Conservation (phyloP, 2,113 vertebrate species). For the Hippoglossus stenolepis region DNA sequence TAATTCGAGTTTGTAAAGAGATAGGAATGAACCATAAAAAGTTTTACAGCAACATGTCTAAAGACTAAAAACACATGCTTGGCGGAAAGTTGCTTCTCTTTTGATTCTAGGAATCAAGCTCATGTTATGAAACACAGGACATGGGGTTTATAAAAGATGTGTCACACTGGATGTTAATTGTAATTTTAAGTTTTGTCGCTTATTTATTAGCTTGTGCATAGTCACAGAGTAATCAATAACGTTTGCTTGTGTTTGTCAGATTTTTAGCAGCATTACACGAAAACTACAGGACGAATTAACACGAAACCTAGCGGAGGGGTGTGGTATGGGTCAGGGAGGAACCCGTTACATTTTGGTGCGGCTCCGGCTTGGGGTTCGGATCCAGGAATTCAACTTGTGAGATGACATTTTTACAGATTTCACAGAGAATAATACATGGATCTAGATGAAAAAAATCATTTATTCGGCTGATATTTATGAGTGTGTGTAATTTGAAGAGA, state of each 20-base stretch:
- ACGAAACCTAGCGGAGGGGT: too few species aligned
- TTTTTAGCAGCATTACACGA: too few species aligned
- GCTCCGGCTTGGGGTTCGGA: too few species aligned
- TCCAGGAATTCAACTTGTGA: too few species aligned
- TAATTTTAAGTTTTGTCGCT: conserved; percentile 5
- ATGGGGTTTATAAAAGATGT: not conserved
- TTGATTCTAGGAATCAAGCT: conserved; percentile 24
- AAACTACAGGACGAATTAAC: too few species aligned
- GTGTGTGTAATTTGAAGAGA: too few species aligned
- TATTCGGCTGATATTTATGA: too few species aligned
- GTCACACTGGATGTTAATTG: conserved; percentile 5
- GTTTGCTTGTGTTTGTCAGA: not conserved
- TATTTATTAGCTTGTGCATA: not conserved
- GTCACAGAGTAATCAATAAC: not conserved
- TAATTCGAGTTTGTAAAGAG: conserved; percentile 65
- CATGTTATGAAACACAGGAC: conserved; percentile 25
- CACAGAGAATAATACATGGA: too few species aligned
- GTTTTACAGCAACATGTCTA: conserved; percentile 58
- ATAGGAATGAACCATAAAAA: conserved; percentile 74
- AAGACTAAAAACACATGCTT: conserved; percentile 68
- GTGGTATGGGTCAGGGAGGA: too few species aligned
- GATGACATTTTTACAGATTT: too few species aligned
- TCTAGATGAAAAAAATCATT: too few species aligned
- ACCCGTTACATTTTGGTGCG: too few species aligned
- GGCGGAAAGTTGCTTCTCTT: conserved; percentile 33